These are phyloP conservation scores for Nezara viridula DNA, from an alignment of 2,888 invertebrate species.

Conservation along the genomic window DNA sequence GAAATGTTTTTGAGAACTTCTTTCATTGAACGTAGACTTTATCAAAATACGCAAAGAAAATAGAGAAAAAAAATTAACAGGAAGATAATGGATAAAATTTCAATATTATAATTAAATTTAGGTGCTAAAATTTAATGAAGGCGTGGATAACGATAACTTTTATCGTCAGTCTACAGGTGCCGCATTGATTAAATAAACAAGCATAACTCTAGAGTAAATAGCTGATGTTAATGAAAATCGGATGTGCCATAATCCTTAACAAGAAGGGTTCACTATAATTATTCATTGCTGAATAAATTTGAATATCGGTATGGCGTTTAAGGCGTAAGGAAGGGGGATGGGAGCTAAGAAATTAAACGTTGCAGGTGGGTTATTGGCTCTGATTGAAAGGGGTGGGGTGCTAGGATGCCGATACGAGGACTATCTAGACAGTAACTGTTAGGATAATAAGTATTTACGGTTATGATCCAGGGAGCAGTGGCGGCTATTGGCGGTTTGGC, in stretches of 20 bases:
- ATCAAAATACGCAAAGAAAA: too few relatives aligned
- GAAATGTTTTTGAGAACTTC: too few relatives aligned
- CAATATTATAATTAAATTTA: background rate
- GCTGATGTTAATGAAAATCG: background rate
- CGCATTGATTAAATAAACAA: background rate
- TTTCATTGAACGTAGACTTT: too few relatives aligned
- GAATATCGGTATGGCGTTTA: constrained; percentile 23
- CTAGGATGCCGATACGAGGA: constrained; percentile 9
- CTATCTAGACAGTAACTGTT: constrained; percentile 9
- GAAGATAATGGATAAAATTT: background rate
- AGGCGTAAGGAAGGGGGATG: background rate
- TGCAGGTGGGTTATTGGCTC: background rate
- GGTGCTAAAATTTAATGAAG: background rate
- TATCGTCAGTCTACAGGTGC: background rate
- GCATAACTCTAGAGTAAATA: constrained; percentile 20
- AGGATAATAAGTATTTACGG: constrained; percentile 43
- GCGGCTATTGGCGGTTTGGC: constrained; percentile 45
- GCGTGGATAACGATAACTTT: background rate
- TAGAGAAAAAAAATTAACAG: too few relatives aligned
- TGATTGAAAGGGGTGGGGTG: constrained; percentile 31
- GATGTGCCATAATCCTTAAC: background rate
- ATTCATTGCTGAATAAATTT: constrained; percentile 45
- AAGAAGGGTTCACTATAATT: constrained; percentile 26
- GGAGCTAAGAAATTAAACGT: constrained; percentile 32
- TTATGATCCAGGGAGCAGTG: constrained; percentile 40